These are phyloP conservation scores for Actinernus sp. DNA, from an alignment of 92 coral and sea anemone genomes.

Conservation along the genomic window DNA sequence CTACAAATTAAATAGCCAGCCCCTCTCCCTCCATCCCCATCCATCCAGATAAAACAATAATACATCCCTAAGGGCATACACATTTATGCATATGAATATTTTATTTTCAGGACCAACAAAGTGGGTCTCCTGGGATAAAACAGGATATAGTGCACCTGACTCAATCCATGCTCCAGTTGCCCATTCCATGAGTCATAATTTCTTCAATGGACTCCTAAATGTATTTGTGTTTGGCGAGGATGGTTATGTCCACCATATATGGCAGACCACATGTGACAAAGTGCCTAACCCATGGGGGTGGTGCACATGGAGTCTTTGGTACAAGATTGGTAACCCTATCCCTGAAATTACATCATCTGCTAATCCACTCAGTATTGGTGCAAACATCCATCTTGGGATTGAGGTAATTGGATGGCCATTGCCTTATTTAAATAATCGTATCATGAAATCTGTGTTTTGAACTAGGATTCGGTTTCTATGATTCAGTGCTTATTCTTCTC, in stretches of 20 bases:
- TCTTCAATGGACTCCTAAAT: conserved; percentile 82
- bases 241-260: conserved; percentile 82
- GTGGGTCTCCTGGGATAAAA: conserved; percentile 94
- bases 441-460: too few relatives aligned
- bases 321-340: conserved; percentile 68
- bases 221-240: conserved; percentile 80
- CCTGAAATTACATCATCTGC: conserved; percentile 52
- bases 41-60: too few relatives aligned
- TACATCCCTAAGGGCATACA: too few relatives aligned
- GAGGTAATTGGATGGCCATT: too few relatives aligned
- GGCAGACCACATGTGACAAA: conserved; percentile 95
- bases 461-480: too few relatives aligned
- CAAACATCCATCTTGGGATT: conserved; percentile 83
- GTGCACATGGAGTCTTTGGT: conserved; percentile 94
- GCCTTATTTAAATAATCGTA: too few relatives aligned
- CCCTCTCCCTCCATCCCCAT: too few relatives aligned
- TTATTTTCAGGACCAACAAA: conserved; percentile 51
- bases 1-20: too few relatives aligned
- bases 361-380: conserved; percentile 83
- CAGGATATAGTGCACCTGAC: conserved; percentile 82
- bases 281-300: conserved; percentile 98
- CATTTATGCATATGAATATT: too few relatives aligned
- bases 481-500: too few relatives aligned
- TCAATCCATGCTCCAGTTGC: conserved; percentile 85
- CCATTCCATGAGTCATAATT: conserved; percentile 73